Conservation (phyloP, 2,797 vertebrate genomes). For the Onychomys torridus region DNA sequence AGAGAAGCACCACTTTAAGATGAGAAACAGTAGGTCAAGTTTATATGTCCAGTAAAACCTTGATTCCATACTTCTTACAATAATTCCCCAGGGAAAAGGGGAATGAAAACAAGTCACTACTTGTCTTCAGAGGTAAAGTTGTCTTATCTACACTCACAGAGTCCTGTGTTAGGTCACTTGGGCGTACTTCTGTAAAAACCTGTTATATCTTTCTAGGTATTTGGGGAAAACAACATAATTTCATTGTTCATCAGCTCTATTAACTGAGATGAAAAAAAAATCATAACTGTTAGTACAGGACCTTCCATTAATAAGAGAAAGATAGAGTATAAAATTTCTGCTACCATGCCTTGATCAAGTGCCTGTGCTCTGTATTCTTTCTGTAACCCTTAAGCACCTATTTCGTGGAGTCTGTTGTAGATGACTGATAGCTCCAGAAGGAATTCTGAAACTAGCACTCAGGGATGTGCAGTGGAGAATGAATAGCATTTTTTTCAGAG, state of each 20-base stretch:
- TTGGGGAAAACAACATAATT: constrained; percentile 11
- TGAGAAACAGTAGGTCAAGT: not conserved
- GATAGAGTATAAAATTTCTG: constrained; percentile 50
- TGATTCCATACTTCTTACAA: not conserved
- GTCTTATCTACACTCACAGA: not conserved
- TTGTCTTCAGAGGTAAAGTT: not conserved
- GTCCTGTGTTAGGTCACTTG: not conserved
- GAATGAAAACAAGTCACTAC: not conserved
- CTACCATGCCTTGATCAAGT: constrained; percentile 35
- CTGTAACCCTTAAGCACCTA: constrained; percentile 73
- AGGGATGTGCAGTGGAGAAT: constrained; percentile 57
- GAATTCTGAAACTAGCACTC: constrained; percentile 72
- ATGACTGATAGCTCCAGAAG: constrained; percentile 74
- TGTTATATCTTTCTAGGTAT: not conserved
- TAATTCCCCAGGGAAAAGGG: not conserved
- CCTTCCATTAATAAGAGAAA: constrained; percentile 71
- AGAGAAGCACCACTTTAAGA: not conserved
- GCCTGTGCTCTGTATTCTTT: constrained; percentile 15
- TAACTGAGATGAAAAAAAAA: constrained; percentile 46
- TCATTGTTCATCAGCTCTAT: constrained; percentile 48
- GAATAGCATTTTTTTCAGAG: constrained; percentile 63
- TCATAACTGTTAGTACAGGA: not conserved
- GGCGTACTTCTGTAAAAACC: not conserved
- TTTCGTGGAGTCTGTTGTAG: constrained; percentile 31
- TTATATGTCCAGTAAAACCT: not conserved